A percentile compares a stretch with the other conserved stretches of the same genome.
These are phyloP conservation scores for Neoniphon sammara DNA, from an alignment of 2,797 vertebrate genomes.

Conservation along the genomic window DNA sequence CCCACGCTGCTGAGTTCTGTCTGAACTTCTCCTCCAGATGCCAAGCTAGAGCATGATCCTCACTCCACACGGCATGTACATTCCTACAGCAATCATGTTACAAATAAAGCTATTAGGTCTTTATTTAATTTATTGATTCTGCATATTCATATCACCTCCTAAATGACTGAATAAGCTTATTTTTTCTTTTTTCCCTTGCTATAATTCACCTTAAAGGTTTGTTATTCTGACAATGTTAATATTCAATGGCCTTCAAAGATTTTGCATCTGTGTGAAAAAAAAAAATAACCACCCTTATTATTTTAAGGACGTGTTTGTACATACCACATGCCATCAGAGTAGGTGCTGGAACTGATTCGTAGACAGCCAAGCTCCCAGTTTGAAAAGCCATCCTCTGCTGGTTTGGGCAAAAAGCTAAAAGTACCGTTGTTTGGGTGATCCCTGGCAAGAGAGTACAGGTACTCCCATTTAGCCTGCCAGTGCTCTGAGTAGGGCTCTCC, in stretches of 20 bases:
- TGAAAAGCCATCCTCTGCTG: conserved; percentile 70
- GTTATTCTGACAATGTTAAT: no score
- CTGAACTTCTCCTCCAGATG: conserved; percentile 90
- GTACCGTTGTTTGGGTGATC: conserved; percentile 81
- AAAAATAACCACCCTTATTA: background rate
- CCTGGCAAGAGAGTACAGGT: conserved; percentile 87
- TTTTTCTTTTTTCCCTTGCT: no score
- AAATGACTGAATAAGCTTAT: no score
- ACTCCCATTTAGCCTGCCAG: conserved; percentile 85
- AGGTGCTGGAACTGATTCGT: conserved; percentile 78
- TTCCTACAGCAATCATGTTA: conserved; percentile 78
- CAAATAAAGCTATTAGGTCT: background rate
- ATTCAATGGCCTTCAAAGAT: background rate
- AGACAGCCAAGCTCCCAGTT: conserved; percentile 87
- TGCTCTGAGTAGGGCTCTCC: conserved; percentile 63
- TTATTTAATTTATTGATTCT: background rate
- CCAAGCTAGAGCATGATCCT: conserved; percentile 92
- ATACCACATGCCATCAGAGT: conserved; percentile 81
- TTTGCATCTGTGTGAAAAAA: background rate
- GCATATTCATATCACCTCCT: background rate
- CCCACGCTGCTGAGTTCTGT: conserved; percentile 85
- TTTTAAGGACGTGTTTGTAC: conserved; percentile 6
- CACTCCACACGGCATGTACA: conserved; percentile 88
- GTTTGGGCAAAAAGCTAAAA: conserved; percentile 86
- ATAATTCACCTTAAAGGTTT: no score